These are phyloP conservation scores for Lamellibrachia columna DNA, from an alignment of 2,888 invertebrate species.

Conservation along the genomic window DNA sequence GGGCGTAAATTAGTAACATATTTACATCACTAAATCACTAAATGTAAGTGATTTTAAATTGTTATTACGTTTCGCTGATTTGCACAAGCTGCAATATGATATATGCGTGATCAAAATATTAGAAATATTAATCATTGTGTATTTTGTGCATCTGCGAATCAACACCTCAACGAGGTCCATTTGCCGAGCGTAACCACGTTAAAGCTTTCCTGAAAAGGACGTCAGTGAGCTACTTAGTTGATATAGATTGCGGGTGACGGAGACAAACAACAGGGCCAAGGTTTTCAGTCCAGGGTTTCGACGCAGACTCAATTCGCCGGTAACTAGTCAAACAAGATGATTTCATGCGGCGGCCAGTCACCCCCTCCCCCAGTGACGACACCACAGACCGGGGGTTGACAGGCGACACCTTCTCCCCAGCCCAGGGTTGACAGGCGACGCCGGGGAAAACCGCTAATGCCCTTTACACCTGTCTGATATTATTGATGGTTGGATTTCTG, in stretches of 20 bases:
- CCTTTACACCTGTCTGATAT: background rate
- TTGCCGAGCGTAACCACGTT: background rate
- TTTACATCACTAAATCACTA: no score
- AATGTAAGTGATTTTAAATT: no score
- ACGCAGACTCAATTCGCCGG: background rate
- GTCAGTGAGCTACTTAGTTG: background rate
- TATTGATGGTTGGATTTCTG: conserved; percentile 4
- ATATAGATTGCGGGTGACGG: no score
- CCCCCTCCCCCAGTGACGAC: background rate
- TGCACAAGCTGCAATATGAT: background rate
- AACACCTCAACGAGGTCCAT: background rate
- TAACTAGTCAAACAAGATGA: background rate
- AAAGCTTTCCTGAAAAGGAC: background rate
- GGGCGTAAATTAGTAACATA: no score
- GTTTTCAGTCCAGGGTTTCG: no score
- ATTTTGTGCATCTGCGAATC: background rate
- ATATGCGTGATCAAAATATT: background rate
- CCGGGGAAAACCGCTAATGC: background rate
- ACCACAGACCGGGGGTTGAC: background rate
- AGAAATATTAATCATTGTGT: background rate
- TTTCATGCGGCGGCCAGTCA: background rate
- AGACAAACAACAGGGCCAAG: no score
- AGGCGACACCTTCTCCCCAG: background rate
- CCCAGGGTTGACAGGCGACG: background rate
- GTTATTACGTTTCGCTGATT: no score